Evolutionary conservation across 1,140 invertebrate species (phyloP), one percentile per base, ranked within the genome.

Genomic region (Charaxes varanes): DNA sequence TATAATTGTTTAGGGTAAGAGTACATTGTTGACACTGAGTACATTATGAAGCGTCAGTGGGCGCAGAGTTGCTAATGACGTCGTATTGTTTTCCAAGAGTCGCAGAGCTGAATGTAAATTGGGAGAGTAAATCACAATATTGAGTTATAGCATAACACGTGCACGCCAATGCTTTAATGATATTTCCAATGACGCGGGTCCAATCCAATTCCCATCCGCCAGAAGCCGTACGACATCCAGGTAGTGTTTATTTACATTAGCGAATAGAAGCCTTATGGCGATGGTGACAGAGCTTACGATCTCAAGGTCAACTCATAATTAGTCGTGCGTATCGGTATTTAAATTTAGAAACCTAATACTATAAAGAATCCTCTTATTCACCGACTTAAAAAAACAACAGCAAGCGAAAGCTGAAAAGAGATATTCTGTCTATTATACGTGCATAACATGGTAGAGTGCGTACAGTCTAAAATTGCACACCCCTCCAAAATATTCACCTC

Each of bases 111-210:
- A 31, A 31, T 31, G 16, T 17, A 21, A 14, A 35, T 37, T 15
- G 1, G 3, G 23, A 30, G 30, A 21, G 15, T 16, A 19, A 19
- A 30, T 26, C 22, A 3, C 15, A 7, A 17, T 17, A 40, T 40
- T 27, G 37, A 40, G n/a, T 27, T 17, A 36, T 31, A 13, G 41
- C 27, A 8, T 43, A 18, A 43, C 41, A 36, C 36, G 41, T 43
- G 69, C 33, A 33, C 44, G 41, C n/a, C n/a, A n/a, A n/a, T n/a
- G n/a, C 41, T 46, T 43, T 70, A 69, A 73, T 65, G 66, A 64
- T 62, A 65, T 71, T 73, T 67, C 65, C 57, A 59, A 62, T 72
- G 69, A 71, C 69, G 69, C 42, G 55, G 51, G 42, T 54, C 47
- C 55, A 72, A 74, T 74, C 68, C 69, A 71, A 73, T 71, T 70